Evolutionary conservation across 2,888 invertebrate species (phyloP).

Genomic region (Lasioglossum morio): DNA sequence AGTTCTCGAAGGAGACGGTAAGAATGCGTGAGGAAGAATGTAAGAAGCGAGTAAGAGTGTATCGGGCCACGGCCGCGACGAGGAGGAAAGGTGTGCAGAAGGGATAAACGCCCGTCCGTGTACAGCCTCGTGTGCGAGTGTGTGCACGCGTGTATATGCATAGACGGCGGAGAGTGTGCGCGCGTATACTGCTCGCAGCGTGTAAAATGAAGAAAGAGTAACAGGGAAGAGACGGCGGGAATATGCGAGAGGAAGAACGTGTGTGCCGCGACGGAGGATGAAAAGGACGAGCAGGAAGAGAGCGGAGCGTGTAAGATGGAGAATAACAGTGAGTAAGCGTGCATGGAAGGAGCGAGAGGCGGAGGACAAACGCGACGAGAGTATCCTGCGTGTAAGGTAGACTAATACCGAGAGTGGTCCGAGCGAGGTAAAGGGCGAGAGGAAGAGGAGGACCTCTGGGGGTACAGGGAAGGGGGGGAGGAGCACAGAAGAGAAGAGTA

Average conservation of each 20-base stretch:
- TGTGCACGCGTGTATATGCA: neutral
- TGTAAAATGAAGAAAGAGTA: conserved; percentile 42
- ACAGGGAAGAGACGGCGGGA: conserved; percentile 7
- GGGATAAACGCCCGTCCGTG: conserved; percentile 2
- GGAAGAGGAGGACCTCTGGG: conserved; percentile 5
- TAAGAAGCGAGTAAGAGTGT: conserved; percentile 54
- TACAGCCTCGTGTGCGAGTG: neutral
- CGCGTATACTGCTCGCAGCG: conserved; percentile 11
- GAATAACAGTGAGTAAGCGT: conserved; percentile 60
- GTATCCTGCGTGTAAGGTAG: conserved; percentile 52
- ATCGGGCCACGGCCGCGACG: conserved; percentile 12
- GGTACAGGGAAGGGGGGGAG: neutral
- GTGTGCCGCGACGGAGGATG: conserved; percentile 45
- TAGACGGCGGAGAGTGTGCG: neutral
- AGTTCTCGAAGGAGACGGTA: conserved; percentile 47
- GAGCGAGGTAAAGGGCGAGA: conserved; percentile 1
- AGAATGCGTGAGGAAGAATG: conserved; percentile 67
- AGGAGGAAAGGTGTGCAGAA: neutral
- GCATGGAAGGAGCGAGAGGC: conserved; percentile 51
- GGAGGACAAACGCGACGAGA: conserved; percentile 46
- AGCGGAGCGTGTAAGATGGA: conserved; percentile 53
- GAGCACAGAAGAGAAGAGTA: neutral
- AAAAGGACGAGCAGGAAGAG: conserved; percentile 56
- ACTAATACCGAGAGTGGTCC: conserved; percentile 42
- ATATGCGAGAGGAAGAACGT: conserved; percentile 22